Percentiles rank a stretch among this genome's conserved stretches.
Conservation (phyloP, 2,797 vertebrate species). For the Ceyx erithaca region DNA sequence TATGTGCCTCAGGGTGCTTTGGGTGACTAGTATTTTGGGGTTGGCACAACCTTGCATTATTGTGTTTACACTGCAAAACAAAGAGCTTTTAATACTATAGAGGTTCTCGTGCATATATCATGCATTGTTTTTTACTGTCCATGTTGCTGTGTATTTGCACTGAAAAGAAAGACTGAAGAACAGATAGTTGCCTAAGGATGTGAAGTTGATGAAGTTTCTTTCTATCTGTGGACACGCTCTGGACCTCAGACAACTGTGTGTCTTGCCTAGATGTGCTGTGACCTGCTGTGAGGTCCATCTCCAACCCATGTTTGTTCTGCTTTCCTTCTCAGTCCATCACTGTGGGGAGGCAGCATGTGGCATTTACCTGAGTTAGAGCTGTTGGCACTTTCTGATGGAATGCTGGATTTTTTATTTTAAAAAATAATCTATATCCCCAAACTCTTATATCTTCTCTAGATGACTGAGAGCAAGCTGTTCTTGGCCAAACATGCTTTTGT, state of each 20-base stretch:
- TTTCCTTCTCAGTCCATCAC: not conserved
- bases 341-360: not conserved
- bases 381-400: not conserved
- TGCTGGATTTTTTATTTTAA: not conserved
- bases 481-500: not conserved
- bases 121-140: not conserved
- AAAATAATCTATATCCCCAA: not conserved
- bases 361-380: not conserved
- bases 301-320: not conserved
- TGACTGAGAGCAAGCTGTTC: not conserved
- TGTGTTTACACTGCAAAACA: not conserved
- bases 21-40: not conserved
- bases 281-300: not conserved
- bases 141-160: not conserved
- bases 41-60: not conserved
- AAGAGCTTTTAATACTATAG: not conserved
- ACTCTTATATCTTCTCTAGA: not conserved
- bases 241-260: not conserved
- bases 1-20: not conserved
- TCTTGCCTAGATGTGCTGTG: not conserved
- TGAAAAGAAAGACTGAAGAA: not conserved
- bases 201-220: not conserved
- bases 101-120: not conserved
- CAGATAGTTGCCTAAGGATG: not conserved
- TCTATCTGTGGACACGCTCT: fast-evolving